Evolutionary conservation across 2,797 vertebrate species (phyloP).

Genomic region (Notoglanidium macrostoma): DNA sequence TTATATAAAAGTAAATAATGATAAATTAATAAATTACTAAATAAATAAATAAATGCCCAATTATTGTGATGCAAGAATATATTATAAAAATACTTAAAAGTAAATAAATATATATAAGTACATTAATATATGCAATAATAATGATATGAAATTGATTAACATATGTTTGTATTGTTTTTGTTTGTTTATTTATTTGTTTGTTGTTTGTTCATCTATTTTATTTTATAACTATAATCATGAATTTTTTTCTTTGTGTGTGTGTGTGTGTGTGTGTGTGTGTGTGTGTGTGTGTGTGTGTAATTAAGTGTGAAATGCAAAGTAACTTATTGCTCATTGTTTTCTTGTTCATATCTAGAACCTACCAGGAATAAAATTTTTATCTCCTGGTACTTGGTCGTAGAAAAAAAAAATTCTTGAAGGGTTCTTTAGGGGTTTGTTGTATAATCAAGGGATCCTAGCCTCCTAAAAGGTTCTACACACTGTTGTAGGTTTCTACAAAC

Average conservation of each 20-base stretch:
- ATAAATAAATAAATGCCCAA: neutral
- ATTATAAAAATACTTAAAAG: no score
- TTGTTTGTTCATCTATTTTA: neutral
- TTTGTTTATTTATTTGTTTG: neutral
- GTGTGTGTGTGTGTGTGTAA: no score
- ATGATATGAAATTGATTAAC: neutral
- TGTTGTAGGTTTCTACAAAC: neutral
- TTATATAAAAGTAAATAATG: neutral
- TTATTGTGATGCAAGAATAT: neutral
- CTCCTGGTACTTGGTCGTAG: neutral
- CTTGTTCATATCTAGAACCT: neutral
- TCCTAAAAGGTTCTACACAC: neutral
- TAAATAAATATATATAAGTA: neutral
- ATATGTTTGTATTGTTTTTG: neutral
- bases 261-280: no score
- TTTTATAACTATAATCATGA: neutral
- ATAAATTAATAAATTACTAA: neutral
- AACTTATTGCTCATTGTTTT: neutral
- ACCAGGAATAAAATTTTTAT: neutral
- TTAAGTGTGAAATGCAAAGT: no score
- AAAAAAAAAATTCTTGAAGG: neutral
- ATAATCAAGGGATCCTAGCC: neutral
- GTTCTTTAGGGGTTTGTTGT: neutral
- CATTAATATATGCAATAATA: neutral
- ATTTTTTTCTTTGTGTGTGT: no score